Evolutionary conservation across 2,888 invertebrate species (phyloP), one percentile per base, ranked within the genome.

Genomic region (Lasioglossum villosulum): DNA sequence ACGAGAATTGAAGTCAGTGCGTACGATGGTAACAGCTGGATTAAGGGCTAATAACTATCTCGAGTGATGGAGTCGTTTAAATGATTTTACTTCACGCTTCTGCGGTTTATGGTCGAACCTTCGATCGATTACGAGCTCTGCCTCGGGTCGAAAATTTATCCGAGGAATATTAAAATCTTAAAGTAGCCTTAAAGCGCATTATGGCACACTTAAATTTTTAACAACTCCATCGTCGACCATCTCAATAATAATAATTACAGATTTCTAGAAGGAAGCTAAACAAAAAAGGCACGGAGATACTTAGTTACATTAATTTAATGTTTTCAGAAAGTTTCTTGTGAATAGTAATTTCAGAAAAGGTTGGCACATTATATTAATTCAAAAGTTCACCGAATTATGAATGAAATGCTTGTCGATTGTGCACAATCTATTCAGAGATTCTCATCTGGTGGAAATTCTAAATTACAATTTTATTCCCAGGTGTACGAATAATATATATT

Each of bases 41-140:
- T 88, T 86, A 89, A 89, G 88, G 80, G 79, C 87, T 89, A 84
- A 89, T 89, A 89, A 89, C 89, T 84, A 82, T 78, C 84, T 66
- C 19, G 75, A 70, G 66, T 59, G 59, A 45, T 30, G 39, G 76
- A 78, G 86, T 59, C 80, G 80, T 87, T 86, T 79, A 63, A 82
- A 86, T 86, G 81, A 87, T 87, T 86, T 87, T 82, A 87, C 86
- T 87, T 89, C 87, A 79, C 78, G 75, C 52, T 68, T 74, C 70
- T 74, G 76, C 78, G 85, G 81, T 83, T 86, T 82, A 87, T 75
- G 83, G 80, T 75, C 59, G 75, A 42, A 27, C 77, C 16, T 63
- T 75, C 79, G 82, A 80, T 70, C 82, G 39, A 52, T 48, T 34
- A 73, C 45, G 37, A 37, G 30, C 30, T 6, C 2, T 10, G 39